These are phyloP conservation scores for Poeciliopsis infans DNA, from an alignment of 2,797 vertebrate genomes.

Conservation along the genomic window DNA sequence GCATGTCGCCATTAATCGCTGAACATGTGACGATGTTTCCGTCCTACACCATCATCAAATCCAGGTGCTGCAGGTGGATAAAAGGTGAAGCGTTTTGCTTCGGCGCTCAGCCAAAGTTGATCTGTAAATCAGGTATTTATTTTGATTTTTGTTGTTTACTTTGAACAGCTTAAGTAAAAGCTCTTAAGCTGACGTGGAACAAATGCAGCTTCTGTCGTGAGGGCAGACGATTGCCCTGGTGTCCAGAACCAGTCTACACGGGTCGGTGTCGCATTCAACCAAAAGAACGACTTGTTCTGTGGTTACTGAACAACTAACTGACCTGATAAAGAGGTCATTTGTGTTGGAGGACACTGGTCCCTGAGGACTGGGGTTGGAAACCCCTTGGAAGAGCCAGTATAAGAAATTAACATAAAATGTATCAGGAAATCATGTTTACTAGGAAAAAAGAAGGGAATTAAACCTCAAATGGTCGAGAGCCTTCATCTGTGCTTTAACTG, in stretches of 20 bases:
- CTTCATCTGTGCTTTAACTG: not conserved
- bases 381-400: not conserved
- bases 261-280: not conserved
- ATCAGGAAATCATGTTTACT: constrained; percentile 1
- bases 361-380: not conserved
- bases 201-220: not conserved
- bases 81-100: not conserved
- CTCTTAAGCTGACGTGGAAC: not conserved
- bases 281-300: not conserved
- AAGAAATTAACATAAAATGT: not conserved
- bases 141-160: constrained; percentile 4
- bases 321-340: not conserved
- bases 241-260: not conserved
- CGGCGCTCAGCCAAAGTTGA: constrained; percentile 15
- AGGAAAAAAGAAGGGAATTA: not conserved
- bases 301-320: not conserved
- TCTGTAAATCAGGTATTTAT: constrained; percentile 1
- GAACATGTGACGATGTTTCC: constrained; percentile 16
- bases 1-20: constrained; percentile 37
- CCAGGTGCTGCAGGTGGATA: not conserved
- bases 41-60: constrained; percentile 4
- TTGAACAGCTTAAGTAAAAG: constrained; percentile 2
- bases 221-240: not conserved
- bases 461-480: not conserved
- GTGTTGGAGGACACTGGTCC: not conserved